Conservation (phyloP, 1,140 invertebrate species). For the Lutraria rhynchaena region DNA sequence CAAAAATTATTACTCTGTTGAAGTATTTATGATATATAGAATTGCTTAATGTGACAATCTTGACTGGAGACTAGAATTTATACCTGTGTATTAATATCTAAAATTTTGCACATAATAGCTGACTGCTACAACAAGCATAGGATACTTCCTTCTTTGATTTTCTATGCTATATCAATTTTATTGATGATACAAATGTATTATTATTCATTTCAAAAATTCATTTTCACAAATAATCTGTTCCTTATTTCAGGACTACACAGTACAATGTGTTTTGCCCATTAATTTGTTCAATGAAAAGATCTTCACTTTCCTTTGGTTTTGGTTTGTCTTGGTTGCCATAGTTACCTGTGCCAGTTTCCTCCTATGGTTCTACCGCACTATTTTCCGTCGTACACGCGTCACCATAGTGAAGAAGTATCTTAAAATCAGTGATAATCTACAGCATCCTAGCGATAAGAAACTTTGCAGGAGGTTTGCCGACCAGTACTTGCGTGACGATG, state of each 20-base stretch:
- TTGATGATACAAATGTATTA: too few species aligned
- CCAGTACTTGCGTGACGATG: conserved; percentile 80
- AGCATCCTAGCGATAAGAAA: conserved; percentile 72
- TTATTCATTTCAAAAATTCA: too few species aligned
- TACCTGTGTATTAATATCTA: too few species aligned
- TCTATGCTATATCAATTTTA: too few species aligned
- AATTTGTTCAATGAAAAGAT: conserved; percentile 85
- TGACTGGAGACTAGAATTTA: not conserved
- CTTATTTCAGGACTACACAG: conserved; percentile 78
- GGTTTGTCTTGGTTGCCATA: conserved; percentile 78
- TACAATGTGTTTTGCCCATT: conserved; percentile 84
- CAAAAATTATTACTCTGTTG: not conserved
- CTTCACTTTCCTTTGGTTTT: conserved; percentile 82
- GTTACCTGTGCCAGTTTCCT: conserved; percentile 75
- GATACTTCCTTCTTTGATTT: too few species aligned
- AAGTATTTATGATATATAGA: not conserved
- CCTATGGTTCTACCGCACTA: conserved; percentile 75
- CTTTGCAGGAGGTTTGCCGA: conserved; percentile 75
- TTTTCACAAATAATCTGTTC: conserved; percentile 56
- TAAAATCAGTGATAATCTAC: conserved; percentile 73
- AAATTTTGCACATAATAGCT: too few species aligned
- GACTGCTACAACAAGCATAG: too few species aligned
- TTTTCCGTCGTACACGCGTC: conserved; percentile 73
- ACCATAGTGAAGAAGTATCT: conserved; percentile 80
- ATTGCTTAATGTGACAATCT: not conserved